Percentiles rank a stretch among this genome's conserved stretches.
These are phyloP conservation scores for Palythoa grandiflora DNA, from an alignment of 92 coral and sea anemone genomes.

Conservation along the genomic window DNA sequence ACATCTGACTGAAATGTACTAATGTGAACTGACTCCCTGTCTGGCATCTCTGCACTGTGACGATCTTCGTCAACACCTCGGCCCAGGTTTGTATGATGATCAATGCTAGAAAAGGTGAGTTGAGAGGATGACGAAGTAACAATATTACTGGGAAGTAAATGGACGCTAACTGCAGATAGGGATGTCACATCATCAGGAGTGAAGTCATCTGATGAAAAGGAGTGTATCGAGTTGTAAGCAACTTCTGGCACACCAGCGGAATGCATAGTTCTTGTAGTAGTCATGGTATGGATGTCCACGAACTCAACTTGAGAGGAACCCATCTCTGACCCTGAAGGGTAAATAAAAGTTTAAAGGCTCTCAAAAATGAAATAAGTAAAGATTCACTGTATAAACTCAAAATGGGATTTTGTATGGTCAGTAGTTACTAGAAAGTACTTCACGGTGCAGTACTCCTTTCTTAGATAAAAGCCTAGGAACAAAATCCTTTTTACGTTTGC, in stretches of 20 bases:
- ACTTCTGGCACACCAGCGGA: conserved; percentile 78
- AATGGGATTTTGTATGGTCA: too few relatives aligned
- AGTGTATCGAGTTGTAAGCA: conserved; percentile 84
- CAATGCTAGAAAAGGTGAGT: conserved; percentile 72
- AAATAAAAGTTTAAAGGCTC: background rate
- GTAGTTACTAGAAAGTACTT: too few relatives aligned
- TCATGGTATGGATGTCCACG: conserved; percentile 56
- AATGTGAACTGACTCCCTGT: conserved; percentile 53
- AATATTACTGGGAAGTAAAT: conserved; percentile 72
- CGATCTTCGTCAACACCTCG: conserved; percentile 60
- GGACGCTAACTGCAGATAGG: conserved; percentile 82
- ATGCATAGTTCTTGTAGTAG: conserved; percentile 62
- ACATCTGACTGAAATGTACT: conserved; percentile 58
- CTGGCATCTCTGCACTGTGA: conserved; percentile 42
- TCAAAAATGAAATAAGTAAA: too few relatives aligned
- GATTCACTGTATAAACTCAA: background rate
- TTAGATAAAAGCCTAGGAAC: too few relatives aligned
- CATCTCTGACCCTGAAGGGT: conserved; percentile 42
- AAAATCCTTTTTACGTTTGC: too few relatives aligned
- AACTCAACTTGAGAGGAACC: conserved; percentile 59
- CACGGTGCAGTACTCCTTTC: too few relatives aligned
- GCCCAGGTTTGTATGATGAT: conserved; percentile 31
- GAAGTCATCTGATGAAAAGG: conserved; percentile 86
- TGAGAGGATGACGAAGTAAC: conserved; percentile 80
- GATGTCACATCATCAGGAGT: conserved; percentile 85